Base-by-base conservation (phyloP, 2,113 vertebrate species). In the Chaetops frenatus region DNA sequence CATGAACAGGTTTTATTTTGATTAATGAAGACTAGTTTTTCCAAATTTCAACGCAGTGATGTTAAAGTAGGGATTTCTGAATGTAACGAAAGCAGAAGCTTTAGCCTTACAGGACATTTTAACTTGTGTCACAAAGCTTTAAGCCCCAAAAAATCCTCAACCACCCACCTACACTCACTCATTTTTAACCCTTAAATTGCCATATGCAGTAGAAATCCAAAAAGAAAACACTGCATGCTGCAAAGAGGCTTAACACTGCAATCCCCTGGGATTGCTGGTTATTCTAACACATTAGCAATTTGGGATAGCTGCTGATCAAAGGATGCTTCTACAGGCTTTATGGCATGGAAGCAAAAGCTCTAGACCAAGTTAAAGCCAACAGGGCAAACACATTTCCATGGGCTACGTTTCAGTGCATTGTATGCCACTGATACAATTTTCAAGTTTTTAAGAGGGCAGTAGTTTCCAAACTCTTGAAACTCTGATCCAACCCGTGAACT, bases 1-100 rank as follows among this genome's bases (percentile, higher is more conserved):
- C 84, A 90, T 62, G 60, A 86, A 83, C 86, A 92, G 94, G 91
- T 90, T 98, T 95, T 96, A 88, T 96, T 95, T 97, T 96, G 95
- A 96, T 95, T 94, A 97, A 97, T 66, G 83, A 96, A 95, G 61
- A 74, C 81, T 91, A 76, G 38, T 81, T 97, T 95, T 94, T 90
- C 77, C 85, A 62, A 93, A 87, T 81, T 62, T 69, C 24, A 77
- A 92, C 76, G 58, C 38, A 11, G 72, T 42, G 44, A 72, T 23
- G 15, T 81, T 88, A 73, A 94, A 88, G 58, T 44, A 78, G 45
- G 54, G 44, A 40, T 86, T 83, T 96, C 76, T 88, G 47, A 45
- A 71, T 10, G 42, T 22, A 89, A 29, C 54, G 65, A 88, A 85
- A 95, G 83, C 83, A 69, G 94, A 88, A 96, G 94, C 79, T 90